Percentiles rank a stretch among this genome's conserved stretches.
Evolutionary conservation across 2,888 invertebrate species (phyloP).

Genomic region (Torymus auratus): DNA sequence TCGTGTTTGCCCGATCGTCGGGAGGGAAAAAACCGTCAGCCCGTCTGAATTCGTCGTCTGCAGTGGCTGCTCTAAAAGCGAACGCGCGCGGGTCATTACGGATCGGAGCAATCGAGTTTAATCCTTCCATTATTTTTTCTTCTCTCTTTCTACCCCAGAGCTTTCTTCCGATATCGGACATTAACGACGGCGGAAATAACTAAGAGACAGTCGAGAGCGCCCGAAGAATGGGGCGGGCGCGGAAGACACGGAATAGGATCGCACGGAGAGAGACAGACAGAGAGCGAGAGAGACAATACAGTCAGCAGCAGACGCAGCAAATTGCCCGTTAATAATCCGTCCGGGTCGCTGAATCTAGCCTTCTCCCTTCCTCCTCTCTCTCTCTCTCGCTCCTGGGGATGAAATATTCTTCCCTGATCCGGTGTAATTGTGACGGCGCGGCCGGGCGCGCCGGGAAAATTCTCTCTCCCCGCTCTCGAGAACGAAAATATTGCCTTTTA

Average conservation of each 20-base stretch:
- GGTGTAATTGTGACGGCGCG: slow-evolving; percentile 70
- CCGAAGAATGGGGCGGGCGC: slow-evolving; percentile 46
- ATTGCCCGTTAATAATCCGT: slow-evolving; percentile 76
- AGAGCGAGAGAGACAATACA: slow-evolving; percentile 70
- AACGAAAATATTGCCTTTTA: slow-evolving; percentile 57
- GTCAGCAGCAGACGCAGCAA: slow-evolving; percentile 76
- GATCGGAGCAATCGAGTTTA: slow-evolving; percentile 52
- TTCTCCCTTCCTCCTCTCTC: slow-evolving; percentile 36
- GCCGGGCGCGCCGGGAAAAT: slow-evolving; percentile 23
- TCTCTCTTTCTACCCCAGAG: slow-evolving; percentile 36
- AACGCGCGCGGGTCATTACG: slow-evolving; percentile 41
- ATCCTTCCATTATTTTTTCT: slow-evolving; percentile 55
- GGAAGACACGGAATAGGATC: no score
- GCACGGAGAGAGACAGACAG: slow-evolving; percentile 47
- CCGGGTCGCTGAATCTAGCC: slow-evolving; percentile 63
- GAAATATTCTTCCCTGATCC: slow-evolving; percentile 75
- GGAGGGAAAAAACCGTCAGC: slow-evolving; percentile 30
- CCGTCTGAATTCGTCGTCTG: not conserved
- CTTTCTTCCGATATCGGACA: slow-evolving; percentile 63
- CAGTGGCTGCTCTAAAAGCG: no score
- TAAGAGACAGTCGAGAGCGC: slow-evolving; percentile 60
- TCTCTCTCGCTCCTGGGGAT: slow-evolving; percentile 60
- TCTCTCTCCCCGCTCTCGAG: slow-evolving; percentile 37
- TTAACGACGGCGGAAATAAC: slow-evolving; percentile 61
- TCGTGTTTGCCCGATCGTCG: slow-evolving; percentile 1